Evolutionary conservation across 2,888 invertebrate species (phyloP).

Genomic region (Plutella xylostella): DNA sequence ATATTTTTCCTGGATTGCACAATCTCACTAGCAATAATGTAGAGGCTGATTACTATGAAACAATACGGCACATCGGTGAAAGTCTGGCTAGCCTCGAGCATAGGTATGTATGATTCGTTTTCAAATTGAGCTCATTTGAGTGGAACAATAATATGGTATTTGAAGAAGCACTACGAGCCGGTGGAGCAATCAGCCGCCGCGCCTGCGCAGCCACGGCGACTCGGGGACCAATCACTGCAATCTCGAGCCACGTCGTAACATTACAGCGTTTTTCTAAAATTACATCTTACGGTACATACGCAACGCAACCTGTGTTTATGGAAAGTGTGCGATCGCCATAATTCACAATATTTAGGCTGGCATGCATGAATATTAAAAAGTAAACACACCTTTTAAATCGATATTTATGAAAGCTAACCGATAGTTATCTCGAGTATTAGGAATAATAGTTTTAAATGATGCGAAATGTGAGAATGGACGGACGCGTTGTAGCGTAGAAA

Average conservation of each 20-base stretch:
- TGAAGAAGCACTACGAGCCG: conserved; percentile 43
- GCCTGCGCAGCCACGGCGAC: conserved; percentile 30
- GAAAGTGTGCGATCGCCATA: conserved; percentile 25
- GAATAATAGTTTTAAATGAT: no score
- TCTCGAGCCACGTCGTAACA: conserved; percentile 49
- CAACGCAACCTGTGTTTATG: conserved; percentile 31
- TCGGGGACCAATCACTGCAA: conserved; percentile 52
- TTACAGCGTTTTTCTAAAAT: conserved; percentile 59
- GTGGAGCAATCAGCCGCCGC: conserved; percentile 24
- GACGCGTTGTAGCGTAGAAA: no score
- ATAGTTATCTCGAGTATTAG: no score
- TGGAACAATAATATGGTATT: conserved; percentile 19
- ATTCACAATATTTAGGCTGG: conserved; percentile 5
- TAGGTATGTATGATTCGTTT: no score
- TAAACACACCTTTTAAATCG: no score
- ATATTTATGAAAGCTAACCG: no score
- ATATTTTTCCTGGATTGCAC: no score
- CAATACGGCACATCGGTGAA: no score
- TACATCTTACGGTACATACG: conserved; percentile 31
- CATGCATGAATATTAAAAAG: conserved; percentile 1
- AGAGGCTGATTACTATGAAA: no score
- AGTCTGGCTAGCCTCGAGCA: no score
- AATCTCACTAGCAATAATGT: no score
- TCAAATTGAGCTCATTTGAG: not conserved
- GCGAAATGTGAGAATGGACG: no score